Base-by-base conservation (phyloP, 2,888 invertebrate species). In the Callinectes sapidus region DNA sequence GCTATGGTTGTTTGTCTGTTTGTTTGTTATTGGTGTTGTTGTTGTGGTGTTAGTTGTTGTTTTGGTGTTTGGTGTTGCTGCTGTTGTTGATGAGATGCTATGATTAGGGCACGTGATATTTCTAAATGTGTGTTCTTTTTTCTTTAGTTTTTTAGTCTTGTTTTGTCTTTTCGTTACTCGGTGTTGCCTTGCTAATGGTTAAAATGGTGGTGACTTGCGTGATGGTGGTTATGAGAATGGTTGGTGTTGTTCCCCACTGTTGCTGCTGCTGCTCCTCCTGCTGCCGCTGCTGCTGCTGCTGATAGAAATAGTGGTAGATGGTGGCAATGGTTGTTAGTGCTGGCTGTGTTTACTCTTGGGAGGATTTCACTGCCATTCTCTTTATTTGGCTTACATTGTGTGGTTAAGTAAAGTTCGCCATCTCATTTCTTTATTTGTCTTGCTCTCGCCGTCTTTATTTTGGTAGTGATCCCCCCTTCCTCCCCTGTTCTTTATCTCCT, bases 31-130 rank as follows among this genome's bases (percentile, higher is more conserved):
- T 71, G 71, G 5, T 77, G 71, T 28, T 77, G 71, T 61, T 61
- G 61, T 61, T 61, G 61, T 61, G 61, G 61, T 61, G 61, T 61
- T 61, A 13, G 13, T 81, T 81, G 16, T 32, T 23, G 16, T 81
- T 23, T 81, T 81, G 81, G 35, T 81, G 81, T 81, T 81, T 81
- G 81, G 8, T 81, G 81, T 81, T 81, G 81, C 16, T 77, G 61
- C 23, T 61, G 61, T 6, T 13, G 71, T 0, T 71, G 71, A 28
- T 71, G 71, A 71, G n/a, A 71, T 71, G 71, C n/a, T 71, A n/a
- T 71, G 23, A 28, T 3, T 81, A 81, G 81, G 81, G 32, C 32
- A 81, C 14, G 81, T 81, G 23, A 1, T 71, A 13, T 71, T n/a
- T 71, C n/a, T 28, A 5, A 23, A 61, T 61, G 23, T 61, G 23